Evolutionary conservation across 2,113 vertebrate genomes (phyloP), one percentile per base, ranked within the genome.

Genomic region (Ellobius talpinus): DNA sequence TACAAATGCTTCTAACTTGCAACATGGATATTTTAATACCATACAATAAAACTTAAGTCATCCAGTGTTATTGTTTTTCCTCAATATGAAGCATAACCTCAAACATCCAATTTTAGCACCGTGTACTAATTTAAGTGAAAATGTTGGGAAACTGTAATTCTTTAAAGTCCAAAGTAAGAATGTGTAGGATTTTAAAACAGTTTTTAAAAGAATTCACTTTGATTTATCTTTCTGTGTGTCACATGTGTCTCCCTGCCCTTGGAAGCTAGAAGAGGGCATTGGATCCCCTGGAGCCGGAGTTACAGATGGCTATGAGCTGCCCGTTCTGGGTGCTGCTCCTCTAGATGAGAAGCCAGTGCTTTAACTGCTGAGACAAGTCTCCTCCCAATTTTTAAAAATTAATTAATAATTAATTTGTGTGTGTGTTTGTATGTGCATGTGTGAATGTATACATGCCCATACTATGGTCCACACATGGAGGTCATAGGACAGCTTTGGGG

Each of bases 41-140:
- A 84, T 42, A 78, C 73, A 89, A 87, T 90, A 84, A 36, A 90
- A 76, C 70, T 96, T 13, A 89, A 50, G 89, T 79, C 79, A 94
- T 39, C 26, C 42, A 72, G 29, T 91, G 33, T 93, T 42, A 91
- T 55, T 79, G 94, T 90, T 79, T 78, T 84, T 14, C 68, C 47
- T 79, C 78, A 95, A 94, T 66, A 24, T 63, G 76, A 96, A 91
- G 52, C 61, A 87, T 72, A 61, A 95, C 77, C 45, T 63, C 36
- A 36, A 94, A 79, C 78, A 78, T 95, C 68, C 61, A 52, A 65
- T 92, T 92, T 90, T 77, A 94, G 76, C 52, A 87, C 85, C 23
- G 86, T 85, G 29, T 23, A 78, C 88, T 91, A 61, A 91, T 93
- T 78, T 91, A 96, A 93, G 70, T 94, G 52, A 96, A 96, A 90